Evolutionary conservation across 2,888 invertebrate species (phyloP), one percentile per base, ranked within the genome.

Genomic region (Acronicta leporina): DNA sequence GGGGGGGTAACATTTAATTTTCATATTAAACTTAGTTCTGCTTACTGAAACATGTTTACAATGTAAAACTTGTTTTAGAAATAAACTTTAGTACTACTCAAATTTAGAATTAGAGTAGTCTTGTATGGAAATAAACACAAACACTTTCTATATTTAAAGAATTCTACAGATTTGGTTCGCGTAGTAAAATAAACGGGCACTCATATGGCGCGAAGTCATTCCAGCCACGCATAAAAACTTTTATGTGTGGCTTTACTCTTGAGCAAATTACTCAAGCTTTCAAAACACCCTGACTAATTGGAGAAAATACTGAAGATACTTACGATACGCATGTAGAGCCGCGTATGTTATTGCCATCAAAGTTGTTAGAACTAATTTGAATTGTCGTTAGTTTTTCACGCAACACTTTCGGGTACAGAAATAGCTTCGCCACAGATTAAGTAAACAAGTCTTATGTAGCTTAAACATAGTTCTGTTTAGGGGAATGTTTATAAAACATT

Each of bases 271-370:
- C 30, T 63, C 20, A 42, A 57, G 54, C 53, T 51, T 56, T 63
- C 40, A 49, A 61, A 74, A 63, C 56, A 49, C 47, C 53, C 46
- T 50, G 48, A 51, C 77, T 69, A 77, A 79, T 77, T 79, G 63
- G 55, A 60, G 41, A 60, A 68, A 67, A 73, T 56, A 48, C 55
- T 62, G 53, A 56, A 65, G 51, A 63, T 53, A 59, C 52, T 63
- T 59, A 63, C 27, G 58, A 57, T 64, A 59, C 54, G 54, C 49
- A 41, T 59, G 46, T 68, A 20, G 57, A 68, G 54, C 30, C 35
- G 38, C 57, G 33, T 15, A 63, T 46, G 57, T 40, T 51, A 56
- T 56, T 57, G 30, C 38, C 38, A n/a, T 58, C 20, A 42, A 16
- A 33, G 45, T 43, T 48, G 27, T 33, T 52, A 46, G 15, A 71